Conservation (phyloP, 2,113 vertebrate genomes). For the Psittacula cyanocephala region DNA sequence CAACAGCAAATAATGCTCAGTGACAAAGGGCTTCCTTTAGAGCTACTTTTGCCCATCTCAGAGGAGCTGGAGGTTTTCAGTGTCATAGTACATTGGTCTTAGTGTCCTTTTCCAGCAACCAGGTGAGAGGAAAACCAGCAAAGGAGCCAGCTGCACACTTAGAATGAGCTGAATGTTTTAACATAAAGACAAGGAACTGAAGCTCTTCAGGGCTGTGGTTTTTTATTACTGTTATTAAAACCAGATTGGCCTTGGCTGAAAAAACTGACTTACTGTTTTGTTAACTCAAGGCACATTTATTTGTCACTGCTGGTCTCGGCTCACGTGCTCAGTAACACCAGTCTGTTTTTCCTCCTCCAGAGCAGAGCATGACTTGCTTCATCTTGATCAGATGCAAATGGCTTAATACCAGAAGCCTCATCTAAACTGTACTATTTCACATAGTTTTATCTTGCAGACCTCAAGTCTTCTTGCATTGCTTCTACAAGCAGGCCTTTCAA, state of each 20-base stretch:
- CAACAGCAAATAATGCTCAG: background rate
- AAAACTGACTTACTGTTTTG: background rate
- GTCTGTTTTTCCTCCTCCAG: background rate
- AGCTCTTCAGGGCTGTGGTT: background rate
- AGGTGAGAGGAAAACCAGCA: background rate
- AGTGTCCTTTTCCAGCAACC: background rate
- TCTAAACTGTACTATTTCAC: background rate
- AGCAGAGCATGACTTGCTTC: background rate
- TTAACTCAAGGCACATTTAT: slow-evolving; percentile 18
- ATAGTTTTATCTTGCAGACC: background rate
- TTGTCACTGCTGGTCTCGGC: background rate
- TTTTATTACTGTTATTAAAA: background rate
- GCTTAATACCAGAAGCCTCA: background rate
- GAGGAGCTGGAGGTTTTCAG: background rate
- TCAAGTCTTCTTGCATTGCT: background rate
- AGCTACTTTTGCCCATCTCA: background rate
- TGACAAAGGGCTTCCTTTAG: background rate
- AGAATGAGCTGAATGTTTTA: background rate
- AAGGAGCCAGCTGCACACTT: background rate
- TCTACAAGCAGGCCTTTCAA: background rate
- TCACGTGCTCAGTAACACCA: background rate
- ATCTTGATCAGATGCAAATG: background rate
- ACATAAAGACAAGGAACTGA: background rate
- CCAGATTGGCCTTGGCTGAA: background rate
- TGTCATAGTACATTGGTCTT: background rate